phyloP scores from a whole-genome alignment of 2,797 vertebrate species.

The Mionectes olivaceus region DNA sequence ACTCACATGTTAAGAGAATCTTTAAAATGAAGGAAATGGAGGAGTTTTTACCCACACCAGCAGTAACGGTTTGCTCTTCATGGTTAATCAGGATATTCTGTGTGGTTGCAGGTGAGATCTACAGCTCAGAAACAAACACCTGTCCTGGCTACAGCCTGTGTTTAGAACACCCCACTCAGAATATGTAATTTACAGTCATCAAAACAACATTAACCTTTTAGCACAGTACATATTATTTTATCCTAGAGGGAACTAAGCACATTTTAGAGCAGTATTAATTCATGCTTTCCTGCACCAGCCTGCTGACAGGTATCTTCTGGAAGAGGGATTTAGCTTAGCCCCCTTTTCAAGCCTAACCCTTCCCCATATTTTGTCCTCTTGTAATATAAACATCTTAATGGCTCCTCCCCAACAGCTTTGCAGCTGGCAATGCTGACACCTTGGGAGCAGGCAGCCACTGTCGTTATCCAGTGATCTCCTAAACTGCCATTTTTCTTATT shows the following conservation, averaged over 20 bases:
- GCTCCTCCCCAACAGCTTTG: not conserved
- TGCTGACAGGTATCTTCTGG: not conserved
- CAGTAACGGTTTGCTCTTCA: not conserved
- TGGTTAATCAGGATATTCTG: not conserved
- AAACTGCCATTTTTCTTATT: slow-evolving; percentile 36
- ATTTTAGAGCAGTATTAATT: rapidly evolving
- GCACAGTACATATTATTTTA: not conserved
- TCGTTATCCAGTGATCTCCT: not conserved
- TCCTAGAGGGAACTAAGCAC: not conserved
- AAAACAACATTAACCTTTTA: not conserved
- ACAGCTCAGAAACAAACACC: not conserved
- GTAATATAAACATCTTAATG: not conserved
- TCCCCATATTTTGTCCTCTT: not conserved
- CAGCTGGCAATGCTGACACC: not conserved
- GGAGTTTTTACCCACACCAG: not conserved
- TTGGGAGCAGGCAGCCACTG: not conserved
- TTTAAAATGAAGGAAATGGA: not conserved
- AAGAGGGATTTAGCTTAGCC: not conserved
- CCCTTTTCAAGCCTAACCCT: not conserved
- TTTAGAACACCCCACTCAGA: not conserved
- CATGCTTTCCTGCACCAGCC: not conserved
- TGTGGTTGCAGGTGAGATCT: not conserved
- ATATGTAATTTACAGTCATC: not conserved
- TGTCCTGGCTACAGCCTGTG: not conserved
- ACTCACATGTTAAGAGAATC: not conserved